Percentiles rank a stretch among this genome's conserved stretches.
These are phyloP conservation scores for Phaenicophaeus curvirostris DNA, from an alignment of 2,797 vertebrate species.

Conservation along the genomic window DNA sequence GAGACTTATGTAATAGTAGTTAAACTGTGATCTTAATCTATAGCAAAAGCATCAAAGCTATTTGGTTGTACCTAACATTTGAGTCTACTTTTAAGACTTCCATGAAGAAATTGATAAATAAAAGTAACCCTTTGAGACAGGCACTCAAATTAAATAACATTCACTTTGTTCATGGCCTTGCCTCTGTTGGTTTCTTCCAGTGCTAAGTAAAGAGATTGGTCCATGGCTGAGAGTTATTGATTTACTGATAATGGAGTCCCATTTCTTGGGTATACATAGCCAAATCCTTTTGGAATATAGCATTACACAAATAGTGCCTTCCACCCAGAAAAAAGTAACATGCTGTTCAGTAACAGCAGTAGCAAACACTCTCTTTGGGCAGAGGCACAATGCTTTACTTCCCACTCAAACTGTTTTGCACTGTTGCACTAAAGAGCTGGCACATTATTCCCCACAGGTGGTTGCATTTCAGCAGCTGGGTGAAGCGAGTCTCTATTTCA, in stretches of 20 bases:
- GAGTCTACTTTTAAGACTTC: not conserved
- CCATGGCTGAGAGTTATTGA: not conserved
- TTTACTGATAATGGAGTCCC: not conserved
- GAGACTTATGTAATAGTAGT: not conserved
- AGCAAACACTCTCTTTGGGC: constrained; percentile 27
- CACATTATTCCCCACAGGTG: constrained; percentile 48
- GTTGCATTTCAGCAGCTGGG: constrained; percentile 3
- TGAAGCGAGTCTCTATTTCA: constrained; percentile 11
- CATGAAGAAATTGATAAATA: not conserved
- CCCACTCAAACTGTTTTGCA: constrained; percentile 46
- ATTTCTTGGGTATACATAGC: constrained; percentile 16
- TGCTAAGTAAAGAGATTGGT: not conserved
- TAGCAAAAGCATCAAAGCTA: not conserved
- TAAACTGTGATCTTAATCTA: not conserved
- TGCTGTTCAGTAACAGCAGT: constrained; percentile 18
- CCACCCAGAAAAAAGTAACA: not conserved
- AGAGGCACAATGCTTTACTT: constrained; percentile 21
- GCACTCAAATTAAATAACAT: not conserved
- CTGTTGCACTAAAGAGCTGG: constrained; percentile 33
- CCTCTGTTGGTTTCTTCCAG: not conserved
- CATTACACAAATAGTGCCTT: not conserved
- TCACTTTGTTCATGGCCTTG: not conserved
- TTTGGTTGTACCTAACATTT: not conserved
- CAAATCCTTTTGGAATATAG: constrained; percentile 25
- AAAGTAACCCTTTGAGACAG: not conserved